Evolutionary conservation across 2,888 invertebrate genomes (phyloP).

Genomic region (Cataglyphis rosenhaueri): DNA sequence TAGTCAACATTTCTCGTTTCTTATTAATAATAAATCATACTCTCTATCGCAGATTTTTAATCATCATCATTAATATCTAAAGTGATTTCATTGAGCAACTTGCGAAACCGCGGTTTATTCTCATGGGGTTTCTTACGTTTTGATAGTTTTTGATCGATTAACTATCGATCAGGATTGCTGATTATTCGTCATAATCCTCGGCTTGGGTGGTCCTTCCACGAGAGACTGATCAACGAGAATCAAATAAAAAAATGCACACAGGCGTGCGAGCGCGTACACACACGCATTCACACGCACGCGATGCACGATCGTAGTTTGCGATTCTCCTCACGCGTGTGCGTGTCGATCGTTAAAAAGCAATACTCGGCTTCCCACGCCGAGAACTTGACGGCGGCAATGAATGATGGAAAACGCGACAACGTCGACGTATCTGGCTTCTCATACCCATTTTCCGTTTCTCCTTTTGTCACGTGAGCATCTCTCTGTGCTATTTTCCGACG

Average conservation of each 20-base stretch:
- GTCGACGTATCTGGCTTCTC: neutral
- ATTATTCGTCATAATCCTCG: conserved; percentile 36
- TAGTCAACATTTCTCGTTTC: neutral
- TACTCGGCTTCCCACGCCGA: conserved; percentile 64
- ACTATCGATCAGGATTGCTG: neutral
- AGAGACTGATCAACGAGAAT: conserved; percentile 58
- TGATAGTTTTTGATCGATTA: conserved; percentile 17
- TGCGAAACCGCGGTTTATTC: neutral
- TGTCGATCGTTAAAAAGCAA: conserved; percentile 70
- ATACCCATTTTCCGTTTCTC: neutral
- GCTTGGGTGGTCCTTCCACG: conserved; percentile 54
- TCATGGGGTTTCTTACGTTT: neutral
- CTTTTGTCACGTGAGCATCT: neutral
- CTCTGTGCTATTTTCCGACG: neutral
- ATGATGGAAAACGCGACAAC: neutral
- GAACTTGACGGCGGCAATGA: conserved; percentile 48
- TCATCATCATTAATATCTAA: conserved; percentile 13
- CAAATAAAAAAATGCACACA: conserved; percentile 9
- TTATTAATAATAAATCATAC: neutral
- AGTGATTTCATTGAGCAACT: neutral
- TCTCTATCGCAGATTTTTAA: neutral
- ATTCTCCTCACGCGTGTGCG: conserved; percentile 27
- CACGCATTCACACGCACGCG: neutral
- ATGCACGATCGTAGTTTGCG: neutral
- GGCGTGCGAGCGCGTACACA: neutral